Evolutionary conservation across 2,113 vertebrate genomes (phyloP).

Genomic region (Procavia capensis): DNA sequence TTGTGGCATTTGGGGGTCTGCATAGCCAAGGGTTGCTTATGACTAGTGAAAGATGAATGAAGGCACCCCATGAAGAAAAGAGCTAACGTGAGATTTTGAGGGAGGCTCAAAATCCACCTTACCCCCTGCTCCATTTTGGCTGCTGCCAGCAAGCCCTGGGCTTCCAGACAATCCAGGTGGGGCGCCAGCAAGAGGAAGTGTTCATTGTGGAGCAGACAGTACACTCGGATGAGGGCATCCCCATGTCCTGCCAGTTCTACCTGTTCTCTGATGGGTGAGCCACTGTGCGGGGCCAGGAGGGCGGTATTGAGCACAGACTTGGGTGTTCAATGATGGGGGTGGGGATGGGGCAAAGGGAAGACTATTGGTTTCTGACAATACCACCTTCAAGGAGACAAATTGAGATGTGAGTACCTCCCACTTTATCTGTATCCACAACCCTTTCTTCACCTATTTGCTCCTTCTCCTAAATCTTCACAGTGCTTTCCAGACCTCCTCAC

Average conservation of each 20-base stretch:
- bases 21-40: neutral
- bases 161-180: slow-evolving; percentile 85
- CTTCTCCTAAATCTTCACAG: neutral
- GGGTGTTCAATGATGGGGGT: neutral
- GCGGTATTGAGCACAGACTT: neutral
- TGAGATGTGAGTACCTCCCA: neutral
- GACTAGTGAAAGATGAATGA: neutral
- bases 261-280: slow-evolving; percentile 92
- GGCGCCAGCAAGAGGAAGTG: slow-evolving; percentile 83
- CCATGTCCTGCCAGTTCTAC: slow-evolving; percentile 90
- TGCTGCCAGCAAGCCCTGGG: slow-evolving; percentile 83
- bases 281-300: accelerated
- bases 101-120: neutral
- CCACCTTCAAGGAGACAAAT: neutral
- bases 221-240: slow-evolving; percentile 65
- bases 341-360: neutral
- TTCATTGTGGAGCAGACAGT: slow-evolving; percentile 90
- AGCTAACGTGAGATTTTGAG: neutral
- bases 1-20: neutral
- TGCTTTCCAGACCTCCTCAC: neutral
- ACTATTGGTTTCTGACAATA: neutral
- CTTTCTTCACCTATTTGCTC: neutral
- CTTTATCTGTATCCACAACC: neutral
- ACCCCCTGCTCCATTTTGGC: neutral
- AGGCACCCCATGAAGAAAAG: neutral